A percentile compares a stretch with the other conserved stretches of the same genome.
These are phyloP conservation scores for Psilanteris sp. DNA, from an alignment of 1,140 invertebrate genomes.

Conservation along the genomic window DNA sequence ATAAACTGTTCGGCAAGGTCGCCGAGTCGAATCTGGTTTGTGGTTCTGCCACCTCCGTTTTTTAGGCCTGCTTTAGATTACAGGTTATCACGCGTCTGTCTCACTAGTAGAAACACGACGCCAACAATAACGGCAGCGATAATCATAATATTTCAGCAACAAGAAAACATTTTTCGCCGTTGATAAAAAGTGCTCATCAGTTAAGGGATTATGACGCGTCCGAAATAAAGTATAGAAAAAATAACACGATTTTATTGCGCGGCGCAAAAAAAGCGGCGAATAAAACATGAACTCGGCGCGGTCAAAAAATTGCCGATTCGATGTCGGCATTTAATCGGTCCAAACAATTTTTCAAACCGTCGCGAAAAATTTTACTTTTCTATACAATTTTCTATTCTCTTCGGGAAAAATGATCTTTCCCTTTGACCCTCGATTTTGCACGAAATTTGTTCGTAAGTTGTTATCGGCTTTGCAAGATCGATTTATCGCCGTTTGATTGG, in stretches of 20 bases:
- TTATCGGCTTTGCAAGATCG: no score
- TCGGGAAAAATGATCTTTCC: no score
- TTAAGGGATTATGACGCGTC: slow-evolving; percentile 17
- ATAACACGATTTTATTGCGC: not conserved
- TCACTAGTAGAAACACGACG: slow-evolving; percentile 29
- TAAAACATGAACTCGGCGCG: slow-evolving; percentile 10
- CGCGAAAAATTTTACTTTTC: no score
- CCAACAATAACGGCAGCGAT: slow-evolving; percentile 10
- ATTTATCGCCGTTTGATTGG: no score
- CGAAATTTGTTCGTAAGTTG: no score
- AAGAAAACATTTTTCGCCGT: not conserved
- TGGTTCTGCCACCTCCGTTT: slow-evolving; percentile 37
- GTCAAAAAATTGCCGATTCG: no score
- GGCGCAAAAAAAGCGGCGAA: not conserved
- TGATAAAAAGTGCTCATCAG: slow-evolving; percentile 3
- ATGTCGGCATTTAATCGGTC: no score
- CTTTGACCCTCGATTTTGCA: no score
- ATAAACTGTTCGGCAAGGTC: slow-evolving; percentile 37
- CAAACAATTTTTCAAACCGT: no score
- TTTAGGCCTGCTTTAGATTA: slow-evolving; percentile 43
- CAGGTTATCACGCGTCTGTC: slow-evolving; percentile 40
- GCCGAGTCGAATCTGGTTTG: slow-evolving; percentile 47
- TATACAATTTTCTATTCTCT: no score
- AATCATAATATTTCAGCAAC: slow-evolving; percentile 15
- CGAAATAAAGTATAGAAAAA: not conserved